A percentile compares a stretch with the other conserved stretches of the same genome.
phyloP scores from a whole-genome alignment of 37 sponge, comb jelly and placozoan genomes.

The Eunapius fragilis region DNA sequence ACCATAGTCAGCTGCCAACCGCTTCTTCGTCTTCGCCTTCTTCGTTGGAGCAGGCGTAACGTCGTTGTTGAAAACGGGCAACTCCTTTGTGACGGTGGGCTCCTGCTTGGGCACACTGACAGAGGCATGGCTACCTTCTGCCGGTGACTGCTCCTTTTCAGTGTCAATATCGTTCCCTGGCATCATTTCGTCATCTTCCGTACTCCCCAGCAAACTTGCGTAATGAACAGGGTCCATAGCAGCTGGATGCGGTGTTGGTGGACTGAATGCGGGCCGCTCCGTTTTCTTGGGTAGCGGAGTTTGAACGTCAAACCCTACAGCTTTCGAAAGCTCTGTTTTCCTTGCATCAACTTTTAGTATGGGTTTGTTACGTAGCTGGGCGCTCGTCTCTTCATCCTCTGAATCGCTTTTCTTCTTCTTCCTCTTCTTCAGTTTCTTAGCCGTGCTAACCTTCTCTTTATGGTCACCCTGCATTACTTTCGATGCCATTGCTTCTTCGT shows the following conservation, averaged over 20 bases:
- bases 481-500: slow-evolving; percentile 48
- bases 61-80: neutral
- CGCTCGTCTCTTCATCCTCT: neutral
- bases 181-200: neutral
- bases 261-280: slow-evolving; percentile 13
- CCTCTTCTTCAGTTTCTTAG: neutral
- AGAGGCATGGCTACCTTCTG: neutral
- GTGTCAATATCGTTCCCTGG: neutral
- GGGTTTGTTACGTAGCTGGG: neutral
- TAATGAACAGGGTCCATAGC: neutral
- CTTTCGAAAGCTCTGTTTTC: neutral
- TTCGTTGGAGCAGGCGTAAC: neutral
- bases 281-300: slow-evolving; percentile 4
- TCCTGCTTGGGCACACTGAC: neutral
- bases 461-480: slow-evolving; percentile 14
- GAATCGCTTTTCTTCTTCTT: neutral
- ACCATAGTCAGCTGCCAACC: neutral
- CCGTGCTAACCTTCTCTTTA: neutral
- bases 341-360: neutral
- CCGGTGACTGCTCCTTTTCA: neutral
- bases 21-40: neutral
- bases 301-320: slow-evolving; percentile 36
- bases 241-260: slow-evolving; percentile 54
- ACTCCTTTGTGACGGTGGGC: neutral
- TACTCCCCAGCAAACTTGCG: neutral